Percentiles rank a stretch among this genome's conserved stretches.
Conservation (phyloP, 2,797 vertebrate genomes). For the Parauchenoglanis ngamensis region DNA sequence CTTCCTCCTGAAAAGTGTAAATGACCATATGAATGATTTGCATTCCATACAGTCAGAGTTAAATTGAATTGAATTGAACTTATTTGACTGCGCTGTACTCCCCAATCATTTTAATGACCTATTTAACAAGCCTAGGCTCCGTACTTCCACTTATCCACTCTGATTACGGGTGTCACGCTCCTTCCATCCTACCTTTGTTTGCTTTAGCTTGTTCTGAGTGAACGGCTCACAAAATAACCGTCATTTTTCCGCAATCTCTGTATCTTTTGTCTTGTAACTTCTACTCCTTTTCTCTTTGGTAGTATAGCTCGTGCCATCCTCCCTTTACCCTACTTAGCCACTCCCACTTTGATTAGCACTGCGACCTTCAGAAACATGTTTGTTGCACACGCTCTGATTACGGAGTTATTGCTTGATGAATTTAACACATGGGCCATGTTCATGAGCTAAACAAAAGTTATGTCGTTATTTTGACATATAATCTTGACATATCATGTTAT, state of each 20-base stretch:
- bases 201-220: conserved; percentile 55
- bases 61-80: background rate
- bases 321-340: background rate
- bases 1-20: background rate
- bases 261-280: conserved; percentile 26
- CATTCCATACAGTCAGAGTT: background rate
- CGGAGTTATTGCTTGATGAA: background rate
- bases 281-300: conserved; percentile 6
- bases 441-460: background rate
- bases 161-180: background rate
- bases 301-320: background rate
- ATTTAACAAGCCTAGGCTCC: background rate
- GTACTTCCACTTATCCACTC: background rate
- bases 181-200: conserved; percentile 23
- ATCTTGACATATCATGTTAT: background rate
- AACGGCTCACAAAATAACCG: conserved; percentile 59
- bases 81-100: background rate
- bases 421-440: background rate
- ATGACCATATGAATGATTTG: background rate
- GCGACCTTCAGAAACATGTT: background rate
- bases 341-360: background rate
- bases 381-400: background rate
- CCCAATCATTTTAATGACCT: background rate
- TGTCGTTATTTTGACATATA: background rate
- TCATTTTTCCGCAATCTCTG: conserved; percentile 53